Evolutionary conservation across 2,888 invertebrate species (phyloP), one percentile per base, ranked within the genome.

Genomic region (Phyllotreta striolata): DNA sequence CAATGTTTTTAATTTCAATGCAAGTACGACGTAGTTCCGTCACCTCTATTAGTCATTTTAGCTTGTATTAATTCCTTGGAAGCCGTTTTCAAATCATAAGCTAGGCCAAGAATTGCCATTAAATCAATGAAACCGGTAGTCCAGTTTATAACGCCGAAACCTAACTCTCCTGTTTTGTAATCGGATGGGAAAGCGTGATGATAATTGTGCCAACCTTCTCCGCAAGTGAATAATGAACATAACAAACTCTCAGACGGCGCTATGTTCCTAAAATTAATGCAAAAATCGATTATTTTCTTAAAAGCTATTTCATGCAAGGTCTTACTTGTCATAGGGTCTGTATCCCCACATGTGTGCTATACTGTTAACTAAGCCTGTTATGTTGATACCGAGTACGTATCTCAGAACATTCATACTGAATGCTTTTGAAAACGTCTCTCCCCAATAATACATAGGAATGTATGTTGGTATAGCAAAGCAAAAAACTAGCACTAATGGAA

Each of bases 361-460:
- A 67, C 92, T 92, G 84, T 95, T 95, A 34, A 95, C 93, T 58
- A 91, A 84, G 93, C 94, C 95, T 1, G 95, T 94, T 65, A 90
- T 88, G 80, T 95, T 92, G 54, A 95, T 85, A 55, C 89, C 88
- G 77, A 90, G 86, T 12, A 89, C 85, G 83, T 93, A 95, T 58
- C 95, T 88, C 79, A 93, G 86, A 78, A 90, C 85, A 24, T 90
- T 87, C 38, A 90, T 87, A 77, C 88, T 88, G 84, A 87, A 90
- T 0, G 89, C 85, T 74, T 88, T 89, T 51, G 80, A 65, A 81
- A 87, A 87, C 0, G 84, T 85, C 80, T 95, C 95, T 37, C 86
- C 86, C 93, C 94, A 95, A 40, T 83, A 82, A 77, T 89, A 90
- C 72, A 90, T 88, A 0, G 95, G 93, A 3, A 91, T 80, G 8